These are phyloP conservation scores for Neodiprion pinetum DNA, from an alignment of 1,140 invertebrate genomes.

Conservation along the genomic window DNA sequence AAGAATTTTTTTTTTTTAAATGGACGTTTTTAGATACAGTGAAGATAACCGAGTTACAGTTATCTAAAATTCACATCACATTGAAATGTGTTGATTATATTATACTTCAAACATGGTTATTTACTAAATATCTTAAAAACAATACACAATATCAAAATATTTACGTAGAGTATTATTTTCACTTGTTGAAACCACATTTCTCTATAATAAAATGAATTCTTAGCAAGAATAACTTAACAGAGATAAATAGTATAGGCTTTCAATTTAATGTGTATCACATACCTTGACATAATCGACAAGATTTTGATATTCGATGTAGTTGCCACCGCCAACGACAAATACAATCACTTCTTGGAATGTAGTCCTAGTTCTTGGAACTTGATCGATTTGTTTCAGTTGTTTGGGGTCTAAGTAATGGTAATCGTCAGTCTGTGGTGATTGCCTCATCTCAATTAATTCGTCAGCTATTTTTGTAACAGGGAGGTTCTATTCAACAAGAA, in stretches of 20 bases:
- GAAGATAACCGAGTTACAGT: no score
- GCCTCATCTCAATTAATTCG: slow-evolving; percentile 87
- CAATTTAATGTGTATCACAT: slow-evolving; percentile 28
- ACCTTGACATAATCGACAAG: slow-evolving; percentile 93
- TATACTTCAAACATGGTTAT: no score
- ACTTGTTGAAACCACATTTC: slow-evolving; percentile 11
- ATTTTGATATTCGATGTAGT: slow-evolving; percentile 99
- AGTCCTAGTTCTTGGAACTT: slow-evolving; percentile 69
- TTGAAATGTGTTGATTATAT: no score
- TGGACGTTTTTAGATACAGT: no score
- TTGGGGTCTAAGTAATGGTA: slow-evolving; percentile 94
- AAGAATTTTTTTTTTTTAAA: no score
- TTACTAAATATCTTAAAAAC: no score
- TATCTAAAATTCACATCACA: no score
- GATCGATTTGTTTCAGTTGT: slow-evolving; percentile 77
- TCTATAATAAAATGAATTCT: not conserved
- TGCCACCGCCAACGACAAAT: slow-evolving; percentile 97
- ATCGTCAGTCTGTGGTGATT: slow-evolving; percentile 81
- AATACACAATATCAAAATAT: slow-evolving; percentile 25
- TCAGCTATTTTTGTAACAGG: slow-evolving; percentile 93
- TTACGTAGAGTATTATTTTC: slow-evolving; percentile 22
- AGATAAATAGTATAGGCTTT: slow-evolving; percentile 16
- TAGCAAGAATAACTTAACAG: not conserved
- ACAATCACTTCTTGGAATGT: slow-evolving; percentile 91
- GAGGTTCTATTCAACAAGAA: slow-evolving; percentile 71